phyloP scores from a whole-genome alignment of 2,888 invertebrate species.

The Catocala sponsa region DNA sequence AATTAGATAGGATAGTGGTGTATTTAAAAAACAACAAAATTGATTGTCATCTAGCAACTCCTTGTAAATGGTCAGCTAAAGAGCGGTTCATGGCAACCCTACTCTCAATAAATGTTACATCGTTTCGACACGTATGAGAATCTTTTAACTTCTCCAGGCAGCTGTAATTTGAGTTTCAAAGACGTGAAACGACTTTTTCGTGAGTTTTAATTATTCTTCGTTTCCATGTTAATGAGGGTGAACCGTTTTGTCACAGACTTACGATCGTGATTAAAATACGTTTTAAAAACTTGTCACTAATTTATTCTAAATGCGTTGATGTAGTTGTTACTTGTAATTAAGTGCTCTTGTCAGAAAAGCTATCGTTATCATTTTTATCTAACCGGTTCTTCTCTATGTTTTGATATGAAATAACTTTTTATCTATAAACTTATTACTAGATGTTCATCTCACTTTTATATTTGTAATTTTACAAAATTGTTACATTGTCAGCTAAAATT shows the following conservation, averaged over 20 bases:
- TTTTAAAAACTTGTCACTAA: conserved; percentile 24
- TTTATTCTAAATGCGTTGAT: conserved; percentile 6
- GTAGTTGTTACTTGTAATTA: neutral
- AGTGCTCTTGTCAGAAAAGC: no score
- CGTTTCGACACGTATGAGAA: conserved; percentile 43
- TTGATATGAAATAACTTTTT: no score
- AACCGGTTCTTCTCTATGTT: no score
- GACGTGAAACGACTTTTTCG: conserved; percentile 39
- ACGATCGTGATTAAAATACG: conserved; percentile 37
- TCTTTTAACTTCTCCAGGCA: conserved; percentile 45
- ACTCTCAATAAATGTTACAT: conserved; percentile 32
- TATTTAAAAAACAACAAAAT: no score
- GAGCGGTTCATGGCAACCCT: conserved; percentile 12
- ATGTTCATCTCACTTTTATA: no score
- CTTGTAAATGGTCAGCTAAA: neutral
- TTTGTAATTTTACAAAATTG: no score
- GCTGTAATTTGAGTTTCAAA: conserved; percentile 49
- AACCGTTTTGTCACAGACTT: conserved; percentile 35
- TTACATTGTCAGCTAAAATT: no score
- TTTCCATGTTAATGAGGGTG: conserved; percentile 48
- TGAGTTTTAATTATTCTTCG: conserved; percentile 50
- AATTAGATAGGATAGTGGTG: no score
- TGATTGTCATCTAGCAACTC: no score
- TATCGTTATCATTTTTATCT: no score
- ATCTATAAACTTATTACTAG: no score